Evolutionary conservation across 2,888 invertebrate genomes (phyloP).

Genomic region (Tiliacea citrago): DNA sequence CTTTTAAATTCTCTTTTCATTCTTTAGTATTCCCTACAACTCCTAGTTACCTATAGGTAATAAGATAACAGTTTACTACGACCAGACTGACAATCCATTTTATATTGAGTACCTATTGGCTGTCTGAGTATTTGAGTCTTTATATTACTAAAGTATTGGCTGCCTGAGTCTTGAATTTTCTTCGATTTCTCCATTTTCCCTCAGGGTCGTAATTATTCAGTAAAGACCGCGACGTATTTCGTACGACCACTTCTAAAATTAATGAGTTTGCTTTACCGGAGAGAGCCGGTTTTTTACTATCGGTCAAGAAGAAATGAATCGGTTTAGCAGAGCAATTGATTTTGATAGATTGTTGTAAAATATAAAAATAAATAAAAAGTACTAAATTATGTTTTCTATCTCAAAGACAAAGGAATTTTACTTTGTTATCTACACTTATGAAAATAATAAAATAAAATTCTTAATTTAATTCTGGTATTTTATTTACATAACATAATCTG

Average conservation of each 20-base stretch:
- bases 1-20: slow-evolving; percentile 9
- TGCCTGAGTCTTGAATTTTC: slow-evolving; percentile 14
- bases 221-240: slow-evolving; percentile 52
- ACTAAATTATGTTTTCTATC: background rate
- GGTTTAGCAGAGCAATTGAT: slow-evolving; percentile 9
- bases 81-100: slow-evolving; percentile 23
- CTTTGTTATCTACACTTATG: background rate
- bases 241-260: slow-evolving; percentile 62
- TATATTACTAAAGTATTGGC: slow-evolving; percentile 11
- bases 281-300: slow-evolving; percentile 38
- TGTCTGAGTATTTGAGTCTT: slow-evolving; percentile 9
- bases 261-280: slow-evolving; percentile 61
- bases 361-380: background rate
- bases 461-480: too few species aligned
- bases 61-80: background rate
- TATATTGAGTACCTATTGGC: slow-evolving; percentile 18
- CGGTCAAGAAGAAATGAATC: slow-evolving; percentile 27
- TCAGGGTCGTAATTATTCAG: slow-evolving; percentile 60
- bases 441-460: too few species aligned
- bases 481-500: too few species aligned
- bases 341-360: slow-evolving; percentile 22
- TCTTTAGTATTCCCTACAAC: slow-evolving; percentile 25
- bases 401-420: background rate
- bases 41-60: slow-evolving; percentile 18
- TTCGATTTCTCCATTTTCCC: slow-evolving; percentile 37